Conservation (phyloP, 2,113 vertebrate genomes). For the Amphiprion ocellaris region DNA sequence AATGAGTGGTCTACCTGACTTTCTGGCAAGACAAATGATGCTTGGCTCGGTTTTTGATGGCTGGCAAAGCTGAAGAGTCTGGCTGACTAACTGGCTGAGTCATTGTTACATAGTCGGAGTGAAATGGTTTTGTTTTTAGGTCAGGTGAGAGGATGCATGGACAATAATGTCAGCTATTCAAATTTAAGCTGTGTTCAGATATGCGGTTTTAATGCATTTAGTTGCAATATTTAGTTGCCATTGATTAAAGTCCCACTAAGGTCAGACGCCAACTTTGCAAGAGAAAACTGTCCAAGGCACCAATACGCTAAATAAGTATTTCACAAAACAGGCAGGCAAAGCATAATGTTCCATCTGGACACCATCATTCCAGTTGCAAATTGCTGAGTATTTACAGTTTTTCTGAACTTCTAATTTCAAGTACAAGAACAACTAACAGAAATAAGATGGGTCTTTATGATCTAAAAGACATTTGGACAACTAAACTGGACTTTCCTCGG, state of each 20-base stretch:
- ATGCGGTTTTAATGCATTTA: neutral
- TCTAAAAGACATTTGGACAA: neutral
- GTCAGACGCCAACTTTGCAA: no score
- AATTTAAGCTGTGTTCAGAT: neutral
- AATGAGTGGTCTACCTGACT: conserved; percentile 46
- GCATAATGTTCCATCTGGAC: no score
- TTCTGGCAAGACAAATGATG: conserved; percentile 25
- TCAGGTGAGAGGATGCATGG: conserved; percentile 17
- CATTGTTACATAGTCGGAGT: conserved; percentile 17
- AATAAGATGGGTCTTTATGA: neutral
- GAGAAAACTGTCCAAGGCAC: neutral
- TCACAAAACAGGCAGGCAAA: no score
- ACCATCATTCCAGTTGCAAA: no score
- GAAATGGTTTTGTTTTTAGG: conserved; percentile 32
- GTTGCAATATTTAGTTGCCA: neutral
- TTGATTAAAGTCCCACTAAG: neutral
- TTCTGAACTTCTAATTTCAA: no score
- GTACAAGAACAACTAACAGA: neutral
- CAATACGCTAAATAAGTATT: neutral
- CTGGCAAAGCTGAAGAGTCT: conserved; percentile 12
- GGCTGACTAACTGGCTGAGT: conserved; percentile 49
- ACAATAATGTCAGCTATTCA: neutral
- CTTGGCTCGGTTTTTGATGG: conserved; percentile 31
- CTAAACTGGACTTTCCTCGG: neutral
- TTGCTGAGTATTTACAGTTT: no score